Conservation (phyloP, 2,888 invertebrate genomes). For the Notodonta ziczac region DNA sequence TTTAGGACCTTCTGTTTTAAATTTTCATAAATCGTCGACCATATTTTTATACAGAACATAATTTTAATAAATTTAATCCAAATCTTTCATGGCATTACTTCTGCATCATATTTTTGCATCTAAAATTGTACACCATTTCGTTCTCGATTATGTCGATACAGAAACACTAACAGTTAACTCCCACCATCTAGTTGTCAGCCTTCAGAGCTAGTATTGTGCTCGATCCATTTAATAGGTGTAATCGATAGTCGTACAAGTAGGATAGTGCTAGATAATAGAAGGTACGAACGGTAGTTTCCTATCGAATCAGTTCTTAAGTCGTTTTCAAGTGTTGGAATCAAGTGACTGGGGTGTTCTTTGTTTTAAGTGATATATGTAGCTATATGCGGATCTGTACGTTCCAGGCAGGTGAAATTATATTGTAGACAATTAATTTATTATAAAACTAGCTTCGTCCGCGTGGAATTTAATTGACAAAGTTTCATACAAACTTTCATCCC, state of each 20-base stretch:
- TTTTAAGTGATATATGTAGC: too few relatives aligned
- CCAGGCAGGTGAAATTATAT: too few relatives aligned
- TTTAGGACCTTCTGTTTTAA: not conserved
- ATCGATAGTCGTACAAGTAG: conserved; percentile 60
- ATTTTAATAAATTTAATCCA: too few relatives aligned
- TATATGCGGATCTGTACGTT: too few relatives aligned
- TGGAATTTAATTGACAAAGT: too few relatives aligned
- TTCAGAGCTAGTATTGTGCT: conserved; percentile 47
- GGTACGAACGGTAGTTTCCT: conserved; percentile 34
- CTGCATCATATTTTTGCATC: not conserved
- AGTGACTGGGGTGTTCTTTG: conserved; percentile 7
- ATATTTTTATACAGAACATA: not conserved
- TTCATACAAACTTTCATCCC: too few relatives aligned
- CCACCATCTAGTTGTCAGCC: conserved; percentile 51
- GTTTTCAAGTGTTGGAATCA: conserved; percentile 28
- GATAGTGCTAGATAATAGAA: conserved; percentile 38
- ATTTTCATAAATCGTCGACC: not conserved
- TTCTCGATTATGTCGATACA: conserved; percentile 12
- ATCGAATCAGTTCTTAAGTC: conserved; percentile 33
- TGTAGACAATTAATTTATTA: too few relatives aligned
- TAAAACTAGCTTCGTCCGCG: too few relatives aligned
- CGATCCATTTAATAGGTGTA: conserved; percentile 53
- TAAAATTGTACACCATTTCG: not conserved
- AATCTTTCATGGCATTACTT: too few relatives aligned
- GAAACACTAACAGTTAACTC: conserved; percentile 41